Evolutionary conservation across 2,113 vertebrate genomes (phyloP), one percentile per base, ranked within the genome.

Genomic region (Phalacrocorax carbo): DNA sequence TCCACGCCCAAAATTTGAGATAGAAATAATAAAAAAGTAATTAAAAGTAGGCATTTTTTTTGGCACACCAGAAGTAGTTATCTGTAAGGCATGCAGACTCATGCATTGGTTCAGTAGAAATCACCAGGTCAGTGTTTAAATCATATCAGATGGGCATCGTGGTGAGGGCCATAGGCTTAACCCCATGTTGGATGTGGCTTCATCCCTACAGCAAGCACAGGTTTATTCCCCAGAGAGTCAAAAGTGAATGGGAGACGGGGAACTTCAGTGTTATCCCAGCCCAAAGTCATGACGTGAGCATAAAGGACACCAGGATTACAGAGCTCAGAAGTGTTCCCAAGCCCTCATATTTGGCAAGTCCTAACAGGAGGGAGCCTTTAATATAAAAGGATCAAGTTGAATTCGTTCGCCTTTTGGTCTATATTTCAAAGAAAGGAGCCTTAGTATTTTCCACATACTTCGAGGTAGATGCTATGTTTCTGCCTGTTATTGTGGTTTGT

Each of bases 211-310:
- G 42, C 13, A 1, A 34, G 49, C 15, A 51, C 38, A 55, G 25
- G 23, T 26, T 78, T 44, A 16, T 15, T 77, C 27, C 27, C 51
- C n/a, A 10, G 1, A 0, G 9, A 49, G 32, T 38, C 68, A 49
- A 9, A 72, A 23, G 22, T 18, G 19, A 65, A 4, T 1, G 48
- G 10, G 36, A 80, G 29, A 30, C 34, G 13, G 36, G 7, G 25
- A 44, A 16, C 13, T 13, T 58, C 11, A 29, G 22, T n/a, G 25
- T 70, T 18, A 80, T 5, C 30, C 26, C 73, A 55, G 13, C 51
- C 40, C 19, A 38, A 66, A 76, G 13, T 16, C 16, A 30, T 0
- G 2, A 80, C 4, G 7, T 0, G 6, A 42, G 29, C 4, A 3
- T 1, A 15, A 58, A 54, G 6, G 9, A 44, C 3, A 60, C 30